Percentiles rank a stretch among this genome's conserved stretches.
These are phyloP conservation scores for Drosophila sucinea DNA, from an alignment of 1,140 invertebrate genomes.

Conservation along the genomic window DNA sequence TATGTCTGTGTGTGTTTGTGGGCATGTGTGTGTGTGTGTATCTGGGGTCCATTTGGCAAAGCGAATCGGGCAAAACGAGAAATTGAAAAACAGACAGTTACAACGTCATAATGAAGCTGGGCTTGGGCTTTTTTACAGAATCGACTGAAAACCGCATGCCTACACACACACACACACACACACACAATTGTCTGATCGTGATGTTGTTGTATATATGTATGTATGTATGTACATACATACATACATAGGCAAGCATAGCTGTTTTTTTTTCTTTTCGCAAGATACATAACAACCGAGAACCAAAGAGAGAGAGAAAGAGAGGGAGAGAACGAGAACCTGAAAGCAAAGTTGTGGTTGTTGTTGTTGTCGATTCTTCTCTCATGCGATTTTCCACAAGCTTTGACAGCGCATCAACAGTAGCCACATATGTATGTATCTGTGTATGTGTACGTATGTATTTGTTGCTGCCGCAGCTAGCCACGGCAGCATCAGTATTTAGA, in stretches of 20 bases:
- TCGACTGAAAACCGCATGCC: conserved; percentile 68
- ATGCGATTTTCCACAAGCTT: conserved; percentile 38
- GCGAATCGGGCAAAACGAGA: conserved; percentile 80
- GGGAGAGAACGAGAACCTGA: neutral
- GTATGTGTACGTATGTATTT: no score
- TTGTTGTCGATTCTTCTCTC: conserved; percentile 15
- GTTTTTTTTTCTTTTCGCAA: conserved; percentile 40
- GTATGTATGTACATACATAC: no score
- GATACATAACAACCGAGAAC: conserved; percentile 17
- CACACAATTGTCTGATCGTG: conserved; percentile 40
- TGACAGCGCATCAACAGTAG: conserved; percentile 58
- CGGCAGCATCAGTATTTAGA: conserved; percentile 42
- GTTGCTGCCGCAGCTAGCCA: conserved; percentile 34
- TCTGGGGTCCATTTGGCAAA: conserved; percentile 67
- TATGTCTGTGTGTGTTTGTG: conserved; percentile 12
- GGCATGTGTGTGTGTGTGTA: conserved; percentile 37
- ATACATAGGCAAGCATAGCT: conserved; percentile 38
- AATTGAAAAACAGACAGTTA: conserved; percentile 81
- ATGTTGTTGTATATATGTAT: conserved; percentile 50
- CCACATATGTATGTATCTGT: conserved; percentile 2
- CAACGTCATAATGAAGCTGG: conserved; percentile 73
- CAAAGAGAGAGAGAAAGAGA: conserved; percentile 17
- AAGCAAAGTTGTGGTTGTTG: conserved; percentile 3
- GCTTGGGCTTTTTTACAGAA: conserved; percentile 51
- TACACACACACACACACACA: conserved; percentile 38